Percentiles rank a stretch among this genome's conserved stretches.
Evolutionary conservation across 2,113 vertebrate species (phyloP).

Genomic region (Eretmochelys imbricata): DNA sequence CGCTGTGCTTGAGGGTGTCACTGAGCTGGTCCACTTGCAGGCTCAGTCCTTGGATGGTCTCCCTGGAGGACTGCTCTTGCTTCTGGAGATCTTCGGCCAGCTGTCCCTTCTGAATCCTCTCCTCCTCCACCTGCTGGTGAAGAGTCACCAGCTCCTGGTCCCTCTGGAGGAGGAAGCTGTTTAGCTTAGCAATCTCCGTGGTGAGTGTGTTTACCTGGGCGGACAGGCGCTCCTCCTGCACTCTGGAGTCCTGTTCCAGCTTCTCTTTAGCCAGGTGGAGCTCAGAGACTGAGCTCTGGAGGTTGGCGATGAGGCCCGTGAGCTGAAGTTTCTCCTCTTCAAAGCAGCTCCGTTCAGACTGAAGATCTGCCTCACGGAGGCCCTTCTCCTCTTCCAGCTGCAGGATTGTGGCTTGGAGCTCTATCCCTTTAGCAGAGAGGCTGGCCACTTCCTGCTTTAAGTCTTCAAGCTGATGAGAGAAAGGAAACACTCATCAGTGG

Average conservation of each 20-base stretch:
- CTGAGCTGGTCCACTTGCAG: slow-evolving; percentile 72
- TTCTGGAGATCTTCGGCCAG: slow-evolving; percentile 54
- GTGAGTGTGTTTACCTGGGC: slow-evolving; percentile 78
- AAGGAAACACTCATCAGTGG: rapidly evolving
- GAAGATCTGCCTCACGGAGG: slow-evolving; percentile 53
- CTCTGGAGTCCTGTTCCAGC: slow-evolving; percentile 76
- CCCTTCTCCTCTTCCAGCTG: slow-evolving; percentile 74
- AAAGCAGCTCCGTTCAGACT: slow-evolving; percentile 61
- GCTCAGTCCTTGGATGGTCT: slow-evolving; percentile 42
- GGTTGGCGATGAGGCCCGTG: slow-evolving; percentile 59
- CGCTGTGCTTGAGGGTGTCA: slow-evolving; percentile 56
- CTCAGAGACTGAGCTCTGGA: slow-evolving; percentile 76
- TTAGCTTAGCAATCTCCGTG: slow-evolving; percentile 72
- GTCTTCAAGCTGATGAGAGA: slow-evolving; percentile 77
- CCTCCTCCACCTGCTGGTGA: slow-evolving; percentile 64
- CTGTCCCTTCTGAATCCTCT: slow-evolving; percentile 44
- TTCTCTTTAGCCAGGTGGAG: slow-evolving; percentile 73
- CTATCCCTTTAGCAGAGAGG: slow-evolving; percentile 56
- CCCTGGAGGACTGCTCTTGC: slow-evolving; percentile 48
- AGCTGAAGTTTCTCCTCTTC: slow-evolving; percentile 80
- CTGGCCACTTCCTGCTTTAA: slow-evolving; percentile 82
- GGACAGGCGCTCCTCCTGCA: slow-evolving; percentile 52
- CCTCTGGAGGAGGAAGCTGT: slow-evolving; percentile 70
- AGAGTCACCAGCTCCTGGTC: slow-evolving; percentile 72
- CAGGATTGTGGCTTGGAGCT: slow-evolving; percentile 72